Percentiles rank a stretch among this genome's conserved stretches.
These are phyloP conservation scores for Aurelia sp. DNA, from an alignment of 30 jellyfish, hydroid and myxozoan genomes.

Conservation along the genomic window DNA sequence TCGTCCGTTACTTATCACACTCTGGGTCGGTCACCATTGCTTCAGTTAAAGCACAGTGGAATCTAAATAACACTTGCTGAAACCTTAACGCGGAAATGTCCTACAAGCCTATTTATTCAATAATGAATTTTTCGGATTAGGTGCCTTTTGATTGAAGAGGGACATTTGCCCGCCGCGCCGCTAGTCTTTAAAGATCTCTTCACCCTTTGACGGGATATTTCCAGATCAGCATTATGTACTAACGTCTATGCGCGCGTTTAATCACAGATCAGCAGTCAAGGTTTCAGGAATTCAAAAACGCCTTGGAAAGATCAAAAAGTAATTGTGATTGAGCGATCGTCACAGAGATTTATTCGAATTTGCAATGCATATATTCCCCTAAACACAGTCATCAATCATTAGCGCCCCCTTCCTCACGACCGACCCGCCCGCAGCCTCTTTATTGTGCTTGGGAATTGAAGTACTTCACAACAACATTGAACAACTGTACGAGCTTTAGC, in stretches of 20 bases:
- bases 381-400: not conserved
- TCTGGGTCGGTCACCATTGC: constrained; percentile 29
- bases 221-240: constrained; percentile 70
- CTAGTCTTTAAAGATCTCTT: constrained; percentile 45
- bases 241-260: constrained; percentile 44
- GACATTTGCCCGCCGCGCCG: constrained; percentile 78
- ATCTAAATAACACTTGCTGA: constrained; percentile 46
- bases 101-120: constrained; percentile 27
- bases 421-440: constrained; percentile 3
- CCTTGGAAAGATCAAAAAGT: constrained; percentile 25
- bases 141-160: constrained; percentile 65
- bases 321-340: not conserved
- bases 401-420: constrained; percentile 1
- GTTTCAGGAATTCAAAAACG: constrained; percentile 55
- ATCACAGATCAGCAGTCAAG: constrained; percentile 44
- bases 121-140: constrained; percentile 75
- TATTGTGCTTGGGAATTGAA: constrained; percentile 38
- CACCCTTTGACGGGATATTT: constrained; percentile 63
- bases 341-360: too few species aligned
- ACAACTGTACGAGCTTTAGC: constrained; percentile 2
- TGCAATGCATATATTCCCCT: constrained; percentile 12
- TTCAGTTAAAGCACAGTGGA: constrained; percentile 35
- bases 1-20: constrained; percentile 61
- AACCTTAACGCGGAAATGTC: constrained; percentile 66
- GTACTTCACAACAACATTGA: constrained; percentile 20